Evolutionary conservation across 2,888 invertebrate species (phyloP).

Genomic region (Ichneumoninae sp.): DNA sequence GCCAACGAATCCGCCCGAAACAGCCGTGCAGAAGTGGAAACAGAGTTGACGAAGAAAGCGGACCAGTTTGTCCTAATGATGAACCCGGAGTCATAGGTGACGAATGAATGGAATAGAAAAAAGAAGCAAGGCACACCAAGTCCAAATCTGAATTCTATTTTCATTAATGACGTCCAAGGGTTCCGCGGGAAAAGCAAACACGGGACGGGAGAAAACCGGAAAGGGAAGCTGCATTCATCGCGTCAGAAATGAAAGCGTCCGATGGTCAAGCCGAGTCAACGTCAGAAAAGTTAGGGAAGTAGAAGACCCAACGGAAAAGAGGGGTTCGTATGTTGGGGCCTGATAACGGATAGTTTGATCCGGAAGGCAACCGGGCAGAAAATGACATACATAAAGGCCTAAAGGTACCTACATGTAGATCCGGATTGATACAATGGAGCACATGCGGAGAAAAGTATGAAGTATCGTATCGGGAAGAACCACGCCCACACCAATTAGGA

Average conservation of each 20-base stretch:
- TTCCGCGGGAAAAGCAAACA: constrained; percentile 51
- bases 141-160: constrained; percentile 43
- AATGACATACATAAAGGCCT: neutral
- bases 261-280: constrained; percentile 45
- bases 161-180: constrained; percentile 50
- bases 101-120: constrained; percentile 13
- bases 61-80: constrained; percentile 38
- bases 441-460: constrained; percentile 15
- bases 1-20: neutral
- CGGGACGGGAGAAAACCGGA: constrained; percentile 57
- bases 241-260: constrained; percentile 48
- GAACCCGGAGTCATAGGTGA: constrained; percentile 14
- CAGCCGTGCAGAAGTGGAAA: constrained; percentile 10
- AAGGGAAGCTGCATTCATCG: constrained; percentile 21
- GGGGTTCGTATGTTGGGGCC: constrained; percentile 33
- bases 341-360: constrained; percentile 25
- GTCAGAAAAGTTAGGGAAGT: constrained; percentile 7
- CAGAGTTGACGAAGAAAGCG: neutral
- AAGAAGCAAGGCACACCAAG: neutral
- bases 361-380: constrained; percentile 9
- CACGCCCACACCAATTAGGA: constrained; percentile 38
- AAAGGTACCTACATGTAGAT: constrained; percentile 18
- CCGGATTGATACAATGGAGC: neutral
- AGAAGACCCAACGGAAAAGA: constrained; percentile 26
- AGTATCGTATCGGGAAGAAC: constrained; percentile 31